A percentile compares a stretch with the other conserved stretches of the same genome.
phyloP scores from a whole-genome alignment of 2,113 vertebrate species.

The Lagopus leucura region DNA sequence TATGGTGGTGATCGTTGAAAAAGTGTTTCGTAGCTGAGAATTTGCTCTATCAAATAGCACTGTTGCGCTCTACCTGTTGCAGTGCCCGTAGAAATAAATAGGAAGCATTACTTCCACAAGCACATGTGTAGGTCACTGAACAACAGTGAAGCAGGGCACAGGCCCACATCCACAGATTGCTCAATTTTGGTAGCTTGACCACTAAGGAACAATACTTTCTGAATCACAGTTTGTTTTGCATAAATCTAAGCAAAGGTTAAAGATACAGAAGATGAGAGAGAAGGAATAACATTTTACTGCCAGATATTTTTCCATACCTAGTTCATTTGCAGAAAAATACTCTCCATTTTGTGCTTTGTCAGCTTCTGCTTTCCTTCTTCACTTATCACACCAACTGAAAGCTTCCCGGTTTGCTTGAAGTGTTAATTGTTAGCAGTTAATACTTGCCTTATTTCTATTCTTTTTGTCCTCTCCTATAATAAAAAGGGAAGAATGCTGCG shows the following conservation, averaged over 20 bases:
- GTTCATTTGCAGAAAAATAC: not conserved
- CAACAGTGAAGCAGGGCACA: not conserved
- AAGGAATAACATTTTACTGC: not conserved
- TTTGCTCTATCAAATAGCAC: too few species aligned
- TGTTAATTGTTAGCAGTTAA: not conserved
- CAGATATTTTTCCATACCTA: not conserved
- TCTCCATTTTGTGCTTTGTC: not conserved
- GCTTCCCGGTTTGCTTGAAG: not conserved
- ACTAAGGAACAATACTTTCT: not conserved
- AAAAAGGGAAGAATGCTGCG: not conserved
- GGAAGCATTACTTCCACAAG: too few species aligned
- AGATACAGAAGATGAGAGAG: not conserved
- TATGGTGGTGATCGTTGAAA: too few species aligned
- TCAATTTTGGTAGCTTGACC: not conserved
- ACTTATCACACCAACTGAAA: not conserved
- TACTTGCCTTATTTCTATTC: not conserved
- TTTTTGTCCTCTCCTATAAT: not conserved
- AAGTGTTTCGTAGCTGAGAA: too few species aligned
- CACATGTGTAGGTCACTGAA: not conserved
- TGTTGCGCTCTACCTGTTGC: too few species aligned
- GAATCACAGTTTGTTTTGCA: not conserved
- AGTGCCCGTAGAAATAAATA: too few species aligned
- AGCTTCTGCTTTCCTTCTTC: not conserved
- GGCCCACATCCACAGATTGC: not conserved
- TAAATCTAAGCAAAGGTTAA: not conserved